Percentiles rank a stretch among this genome's conserved stretches.
These are phyloP conservation scores for Enteromius argenteus DNA, from an alignment of 2,797 vertebrate genomes.

Conservation along the genomic window DNA sequence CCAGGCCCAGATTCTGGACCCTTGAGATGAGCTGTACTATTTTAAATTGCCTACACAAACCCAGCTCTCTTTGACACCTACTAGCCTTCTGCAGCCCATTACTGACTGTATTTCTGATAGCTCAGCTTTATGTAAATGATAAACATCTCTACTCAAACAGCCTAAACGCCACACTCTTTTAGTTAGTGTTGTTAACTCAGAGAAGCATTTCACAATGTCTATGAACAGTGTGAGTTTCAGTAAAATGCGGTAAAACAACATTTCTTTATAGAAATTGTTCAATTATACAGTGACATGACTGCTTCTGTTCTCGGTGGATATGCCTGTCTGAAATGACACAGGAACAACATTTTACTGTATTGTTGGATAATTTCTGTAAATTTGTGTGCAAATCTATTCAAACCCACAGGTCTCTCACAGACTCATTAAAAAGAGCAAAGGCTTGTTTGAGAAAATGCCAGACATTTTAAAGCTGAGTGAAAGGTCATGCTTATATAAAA, in stretches of 20 bases:
- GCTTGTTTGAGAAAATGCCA: slow-evolving; percentile 8
- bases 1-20: slow-evolving; percentile 29
- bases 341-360: background rate
- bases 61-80: slow-evolving; percentile 3
- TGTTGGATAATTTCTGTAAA: background rate
- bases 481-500: slow-evolving; percentile 2
- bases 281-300: background rate
- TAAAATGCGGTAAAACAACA: background rate
- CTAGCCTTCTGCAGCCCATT: slow-evolving; percentile 13
- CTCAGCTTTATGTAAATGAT: slow-evolving; percentile 38
- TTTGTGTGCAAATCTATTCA: background rate
- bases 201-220: background rate
- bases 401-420: background rate
- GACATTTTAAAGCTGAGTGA: slow-evolving; percentile 3
- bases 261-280: background rate
- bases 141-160: background rate
- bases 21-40: slow-evolving; percentile 41
- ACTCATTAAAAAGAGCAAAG: background rate
- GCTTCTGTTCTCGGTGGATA: background rate
- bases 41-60: slow-evolving; percentile 28
- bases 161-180: background rate
- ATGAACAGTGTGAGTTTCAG: background rate
- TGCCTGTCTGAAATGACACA: background rate
- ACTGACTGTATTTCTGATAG: slow-evolving; percentile 18
- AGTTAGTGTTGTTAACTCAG: background rate